Conservation (phyloP, 2,797 vertebrate genomes). For the Rhynchonycteris naso region DNA sequence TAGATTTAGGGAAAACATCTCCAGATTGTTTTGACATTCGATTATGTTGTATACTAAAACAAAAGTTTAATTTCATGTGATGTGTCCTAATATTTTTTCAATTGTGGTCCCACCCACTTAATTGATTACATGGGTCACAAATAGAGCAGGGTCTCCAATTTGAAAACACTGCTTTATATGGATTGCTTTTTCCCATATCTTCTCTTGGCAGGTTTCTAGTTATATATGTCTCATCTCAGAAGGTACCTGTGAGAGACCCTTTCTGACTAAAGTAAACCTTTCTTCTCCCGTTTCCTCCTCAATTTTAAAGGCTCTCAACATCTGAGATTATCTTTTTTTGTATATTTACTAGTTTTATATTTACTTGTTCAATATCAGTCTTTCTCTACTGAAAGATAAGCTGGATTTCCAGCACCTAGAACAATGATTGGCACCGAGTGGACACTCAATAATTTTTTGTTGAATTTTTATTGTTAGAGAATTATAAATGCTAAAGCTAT, state of each 20-base stretch:
- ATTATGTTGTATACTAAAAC: background rate
- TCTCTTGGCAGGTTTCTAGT: constrained; percentile 37
- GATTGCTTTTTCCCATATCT: constrained; percentile 2
- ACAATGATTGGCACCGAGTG: constrained; percentile 7
- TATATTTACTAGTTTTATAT: constrained; percentile 34
- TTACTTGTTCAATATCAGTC: constrained; percentile 11
- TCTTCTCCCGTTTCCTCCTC: background rate
- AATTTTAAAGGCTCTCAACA: background rate
- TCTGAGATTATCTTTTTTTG: constrained; percentile 3
- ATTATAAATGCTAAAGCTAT: constrained; percentile 47
- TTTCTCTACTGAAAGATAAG: background rate
- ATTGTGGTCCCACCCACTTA: background rate
- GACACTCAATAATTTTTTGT: background rate
- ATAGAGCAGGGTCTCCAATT: background rate
- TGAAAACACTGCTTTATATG: constrained; percentile 1
- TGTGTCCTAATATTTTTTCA: background rate
- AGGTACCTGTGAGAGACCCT: constrained; percentile 9
- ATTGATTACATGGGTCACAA: background rate
- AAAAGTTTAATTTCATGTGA: background rate
- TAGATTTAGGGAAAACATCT: too few species aligned
- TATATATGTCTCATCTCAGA: constrained; percentile 11
- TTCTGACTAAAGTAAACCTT: background rate
- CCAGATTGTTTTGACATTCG: too few species aligned
- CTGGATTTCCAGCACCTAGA: background rate
- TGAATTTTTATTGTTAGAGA: constrained; percentile 40